These are phyloP conservation scores for Aphaenogaster ashmeadi DNA, from an alignment of 1,140 invertebrate genomes.

Conservation along the genomic window DNA sequence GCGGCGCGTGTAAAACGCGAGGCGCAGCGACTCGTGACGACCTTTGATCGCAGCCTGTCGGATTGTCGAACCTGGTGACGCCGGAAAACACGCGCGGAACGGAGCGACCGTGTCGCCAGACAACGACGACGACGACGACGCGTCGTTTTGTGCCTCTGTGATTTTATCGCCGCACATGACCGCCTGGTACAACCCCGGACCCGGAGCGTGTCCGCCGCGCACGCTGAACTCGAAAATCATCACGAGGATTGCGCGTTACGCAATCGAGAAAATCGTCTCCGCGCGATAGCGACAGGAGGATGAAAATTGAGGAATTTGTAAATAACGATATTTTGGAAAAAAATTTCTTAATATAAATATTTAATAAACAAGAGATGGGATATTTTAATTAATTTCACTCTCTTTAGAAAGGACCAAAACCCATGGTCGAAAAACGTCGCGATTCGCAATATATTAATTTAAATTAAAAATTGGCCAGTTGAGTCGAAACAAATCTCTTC, in stretches of 20 bases:
- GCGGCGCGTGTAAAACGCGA: slow-evolving; percentile 43
- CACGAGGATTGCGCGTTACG: slow-evolving; percentile 34
- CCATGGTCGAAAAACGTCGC: too few species aligned
- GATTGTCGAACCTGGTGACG: slow-evolving; percentile 19
- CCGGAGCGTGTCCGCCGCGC: slow-evolving; percentile 45
- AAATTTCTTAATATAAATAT: too few species aligned
- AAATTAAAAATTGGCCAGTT: too few species aligned
- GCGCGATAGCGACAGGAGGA: slow-evolving; percentile 3
- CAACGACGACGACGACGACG: not conserved
- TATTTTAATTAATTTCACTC: too few species aligned
- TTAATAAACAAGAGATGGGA: too few species aligned
- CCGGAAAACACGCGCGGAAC: slow-evolving; percentile 1
- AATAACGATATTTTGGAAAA: not conserved
- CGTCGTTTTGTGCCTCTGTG: slow-evolving; percentile 18
- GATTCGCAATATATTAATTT: too few species aligned
- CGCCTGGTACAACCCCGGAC: not conserved
- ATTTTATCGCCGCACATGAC: slow-evolving; percentile 23
- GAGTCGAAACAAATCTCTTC: too few species aligned
- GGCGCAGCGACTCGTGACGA: slow-evolving; percentile 57
- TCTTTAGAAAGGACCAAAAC: too few species aligned
- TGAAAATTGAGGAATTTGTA: not conserved
- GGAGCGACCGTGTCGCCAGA: not conserved
- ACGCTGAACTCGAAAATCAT: slow-evolving; percentile 47
- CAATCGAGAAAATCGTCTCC: slow-evolving; percentile 26
- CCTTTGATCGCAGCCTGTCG: slow-evolving; percentile 50